A percentile compares a stretch with the other conserved stretches of the same genome.
Conservation (phyloP, 37 sponge, comb jelly and placozoan species). For the Haliclona indistincta region DNA sequence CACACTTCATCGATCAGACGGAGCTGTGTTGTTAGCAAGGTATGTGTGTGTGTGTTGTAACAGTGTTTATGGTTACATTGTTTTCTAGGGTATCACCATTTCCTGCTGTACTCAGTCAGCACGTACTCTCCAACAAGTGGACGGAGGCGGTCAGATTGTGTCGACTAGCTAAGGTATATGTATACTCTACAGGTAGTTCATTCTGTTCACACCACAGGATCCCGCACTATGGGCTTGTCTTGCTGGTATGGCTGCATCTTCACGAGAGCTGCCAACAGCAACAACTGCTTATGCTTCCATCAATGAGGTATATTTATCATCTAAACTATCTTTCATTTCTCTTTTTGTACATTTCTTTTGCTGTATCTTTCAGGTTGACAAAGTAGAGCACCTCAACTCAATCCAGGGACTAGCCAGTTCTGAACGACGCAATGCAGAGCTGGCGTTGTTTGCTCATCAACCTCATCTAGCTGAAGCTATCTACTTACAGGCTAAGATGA, state of each 20-base stretch:
- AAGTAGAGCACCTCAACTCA: conserved; percentile 77
- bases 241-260: conserved; percentile 83
- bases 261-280: conserved; percentile 83
- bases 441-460: conserved; percentile 88
- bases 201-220: conserved; percentile 51
- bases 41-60: conserved; percentile 11
- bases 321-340: not conserved
- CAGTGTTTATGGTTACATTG: not conserved
- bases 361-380: conserved; percentile 70
- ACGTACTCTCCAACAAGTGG: conserved; percentile 52
- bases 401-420: conserved; percentile 59
- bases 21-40: conserved; percentile 83
- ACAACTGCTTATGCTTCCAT: conserved; percentile 93
- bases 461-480: conserved; percentile 86
- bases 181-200: not conserved
- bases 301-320: conserved; percentile 68
- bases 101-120: conserved; percentile 83
- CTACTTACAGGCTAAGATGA: conserved; percentile 82
- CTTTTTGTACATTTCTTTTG: not conserved
- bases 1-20: conserved; percentile 84
- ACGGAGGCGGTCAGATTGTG: conserved; percentile 78
- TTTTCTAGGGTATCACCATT: conserved; percentile 79
- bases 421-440: conserved; percentile 79
- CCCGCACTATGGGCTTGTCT: conserved; percentile 92
- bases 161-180: conserved; percentile 84